Percentiles rank a stretch among this genome's conserved stretches.
Conservation (phyloP, 2,888 invertebrate genomes). For the Dichetophora obliterata region DNA sequence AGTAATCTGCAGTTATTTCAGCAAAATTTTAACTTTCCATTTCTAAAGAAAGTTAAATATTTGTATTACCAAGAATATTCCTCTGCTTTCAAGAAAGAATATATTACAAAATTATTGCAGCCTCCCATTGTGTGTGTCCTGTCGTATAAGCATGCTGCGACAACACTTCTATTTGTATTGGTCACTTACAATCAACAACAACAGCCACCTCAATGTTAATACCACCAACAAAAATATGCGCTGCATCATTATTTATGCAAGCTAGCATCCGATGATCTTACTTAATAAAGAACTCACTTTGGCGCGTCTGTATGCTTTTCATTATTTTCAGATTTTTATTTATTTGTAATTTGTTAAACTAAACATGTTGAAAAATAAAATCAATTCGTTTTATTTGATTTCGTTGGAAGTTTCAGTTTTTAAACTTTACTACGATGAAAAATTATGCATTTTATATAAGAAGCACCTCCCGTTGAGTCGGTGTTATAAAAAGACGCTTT, state of each 20-base stretch:
- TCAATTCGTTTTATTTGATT: too few relatives aligned
- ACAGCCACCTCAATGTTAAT: background rate
- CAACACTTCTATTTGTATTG: background rate
- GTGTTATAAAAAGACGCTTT: background rate
- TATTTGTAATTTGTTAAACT: too few relatives aligned
- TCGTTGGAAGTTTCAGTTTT: too few relatives aligned
- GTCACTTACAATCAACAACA: slow-evolving; percentile 10
- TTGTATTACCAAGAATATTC: too few relatives aligned
- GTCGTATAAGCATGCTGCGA: slow-evolving; percentile 19
- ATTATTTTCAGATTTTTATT: background rate
- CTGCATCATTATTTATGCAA: background rate
- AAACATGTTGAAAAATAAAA: too few relatives aligned
- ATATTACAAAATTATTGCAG: background rate
- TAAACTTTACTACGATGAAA: background rate
- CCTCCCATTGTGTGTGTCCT: slow-evolving; percentile 28
- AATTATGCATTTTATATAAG: background rate
- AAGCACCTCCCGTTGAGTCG: background rate
- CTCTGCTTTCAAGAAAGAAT: background rate
- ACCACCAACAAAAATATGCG: background rate
- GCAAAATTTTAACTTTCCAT: too few relatives aligned
- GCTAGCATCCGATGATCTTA: slow-evolving; percentile 38
- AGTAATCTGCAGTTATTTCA: too few relatives aligned
- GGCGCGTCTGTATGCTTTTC: background rate
- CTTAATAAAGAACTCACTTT: slow-evolving; percentile 50
- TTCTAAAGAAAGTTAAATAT: too few relatives aligned